phyloP scores from a whole-genome alignment of 2,888 invertebrate species.

The Mythimna ferrago region DNA sequence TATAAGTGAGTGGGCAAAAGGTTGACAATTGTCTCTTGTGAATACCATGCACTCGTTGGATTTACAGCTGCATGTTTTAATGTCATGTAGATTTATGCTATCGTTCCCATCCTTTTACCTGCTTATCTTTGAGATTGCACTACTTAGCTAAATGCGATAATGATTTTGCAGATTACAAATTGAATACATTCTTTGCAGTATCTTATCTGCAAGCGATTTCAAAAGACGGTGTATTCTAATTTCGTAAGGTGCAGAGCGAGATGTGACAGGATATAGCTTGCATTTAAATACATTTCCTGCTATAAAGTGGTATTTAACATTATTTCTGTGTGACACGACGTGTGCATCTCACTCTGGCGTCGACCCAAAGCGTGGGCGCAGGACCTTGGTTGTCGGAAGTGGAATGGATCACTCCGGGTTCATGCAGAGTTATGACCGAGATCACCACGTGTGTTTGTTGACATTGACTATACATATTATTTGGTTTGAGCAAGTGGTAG shows the following conservation, averaged over 20 bases:
- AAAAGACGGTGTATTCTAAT: conserved; percentile 16
- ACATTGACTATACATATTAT: conserved; percentile 9
- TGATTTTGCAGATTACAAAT: conserved; percentile 28
- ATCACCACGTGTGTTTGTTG: conserved; percentile 47
- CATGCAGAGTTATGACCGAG: conserved; percentile 28
- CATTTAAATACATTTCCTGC: conserved; percentile 57
- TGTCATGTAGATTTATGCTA: conserved; percentile 28
- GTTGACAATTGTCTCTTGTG: conserved; percentile 20
- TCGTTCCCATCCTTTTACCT: conserved; percentile 22
- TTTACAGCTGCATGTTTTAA: conserved; percentile 28
- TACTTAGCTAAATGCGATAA: conserved; percentile 28
- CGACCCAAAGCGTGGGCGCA: conserved; percentile 46
- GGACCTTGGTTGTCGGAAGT: conserved; percentile 57
- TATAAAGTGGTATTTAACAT: conserved; percentile 43
- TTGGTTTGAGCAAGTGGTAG: neutral
- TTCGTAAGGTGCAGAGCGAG: conserved; percentile 11
- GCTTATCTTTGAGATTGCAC: conserved; percentile 36
- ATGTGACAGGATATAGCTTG: conserved; percentile 36
- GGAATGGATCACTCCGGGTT: conserved; percentile 31
- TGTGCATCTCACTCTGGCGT: conserved; percentile 36
- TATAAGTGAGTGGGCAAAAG: conserved; percentile 17
- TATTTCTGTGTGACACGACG: conserved; percentile 35
- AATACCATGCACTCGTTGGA: conserved; percentile 9
- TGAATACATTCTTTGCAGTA: conserved; percentile 22
- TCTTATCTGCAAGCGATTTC: conserved; percentile 29